Evolutionary conservation across 2,113 vertebrate genomes (phyloP), one percentile per base, ranked within the genome.

Genomic region (Rhabdomys dilectus): DNA sequence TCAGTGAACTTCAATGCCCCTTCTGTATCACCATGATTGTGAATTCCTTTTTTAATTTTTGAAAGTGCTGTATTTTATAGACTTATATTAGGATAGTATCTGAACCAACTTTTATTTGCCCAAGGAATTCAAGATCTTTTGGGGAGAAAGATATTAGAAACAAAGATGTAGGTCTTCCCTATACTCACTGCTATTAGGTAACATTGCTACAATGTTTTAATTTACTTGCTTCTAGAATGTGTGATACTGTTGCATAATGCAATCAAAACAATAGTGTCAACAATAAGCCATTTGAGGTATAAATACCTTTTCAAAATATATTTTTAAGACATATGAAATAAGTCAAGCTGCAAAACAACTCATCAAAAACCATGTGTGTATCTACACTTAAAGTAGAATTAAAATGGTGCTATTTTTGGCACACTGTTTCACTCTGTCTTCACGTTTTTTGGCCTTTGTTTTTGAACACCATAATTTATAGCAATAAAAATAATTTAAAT

Each of bases 401-500:
- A 8, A 72, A 72, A 72, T 2, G 17, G 16, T 72, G 16, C 9
- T 68, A n/a, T n/a, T 36, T 36, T n/a, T n/a, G 5, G 31, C 1
- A 68, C 5, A 68, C 68, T 72, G 19, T 72, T 68, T 5, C 17
- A 72, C 68, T n/a, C 2, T 72, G n/a, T 21, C 68, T 70, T 34
- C 68, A 36, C 17, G 12, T 12, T 17, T 36, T n/a, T n/a, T n/a
- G 13, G 36, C 5, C 36, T 72, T 72, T 72, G 68, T 19, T 72
- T 72, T 72, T 68, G 31, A 34, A n/a, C 70, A n/a, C 39, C n/a
- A 15, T 29, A 10, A 6, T 29, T 70, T 94, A 68, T 92, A 62
- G 4, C 51, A 88, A 73, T 73, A 72, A 66, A 77, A 73, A 91
- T 24, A 91, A 80, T 64, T 81, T 13, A 89, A 92, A 91, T 62